Evolutionary conservation across 1,140 invertebrate genomes (phyloP).

Genomic region (Ladona fulva): DNA sequence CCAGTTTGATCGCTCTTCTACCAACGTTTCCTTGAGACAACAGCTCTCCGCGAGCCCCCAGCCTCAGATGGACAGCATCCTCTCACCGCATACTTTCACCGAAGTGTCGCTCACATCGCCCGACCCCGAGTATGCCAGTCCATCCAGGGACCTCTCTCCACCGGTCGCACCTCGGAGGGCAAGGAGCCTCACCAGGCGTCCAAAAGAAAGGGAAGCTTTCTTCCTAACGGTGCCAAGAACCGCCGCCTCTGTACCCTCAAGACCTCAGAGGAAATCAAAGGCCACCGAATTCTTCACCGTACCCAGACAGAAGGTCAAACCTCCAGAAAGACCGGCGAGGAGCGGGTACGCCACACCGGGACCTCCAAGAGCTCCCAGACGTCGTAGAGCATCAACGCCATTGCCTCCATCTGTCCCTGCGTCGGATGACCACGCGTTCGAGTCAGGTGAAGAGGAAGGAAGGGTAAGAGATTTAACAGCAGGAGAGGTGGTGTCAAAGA

Average conservation of each 20-base stretch:
- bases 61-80: background rate
- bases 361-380: background rate
- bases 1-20: background rate
- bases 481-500: conserved; percentile 61
- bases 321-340: background rate
- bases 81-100: background rate
- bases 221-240: background rate
- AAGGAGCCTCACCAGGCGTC: background rate
- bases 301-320: background rate
- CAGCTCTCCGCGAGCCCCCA: background rate
- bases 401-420: background rate
- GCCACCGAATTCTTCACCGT: background rate
- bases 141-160: background rate
- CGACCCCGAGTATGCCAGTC: background rate
- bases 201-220: background rate
- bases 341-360: background rate
- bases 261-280: background rate
- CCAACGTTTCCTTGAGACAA: background rate
- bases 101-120: background rate
- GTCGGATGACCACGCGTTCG: background rate
- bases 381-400: background rate
- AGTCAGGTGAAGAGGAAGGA: background rate
- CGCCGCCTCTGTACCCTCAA: background rate
- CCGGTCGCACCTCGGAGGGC: background rate
- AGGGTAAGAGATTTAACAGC: conserved; percentile 49